Base-by-base conservation (phyloP, 2,888 invertebrate genomes). In the Coleophora deauratella region DNA sequence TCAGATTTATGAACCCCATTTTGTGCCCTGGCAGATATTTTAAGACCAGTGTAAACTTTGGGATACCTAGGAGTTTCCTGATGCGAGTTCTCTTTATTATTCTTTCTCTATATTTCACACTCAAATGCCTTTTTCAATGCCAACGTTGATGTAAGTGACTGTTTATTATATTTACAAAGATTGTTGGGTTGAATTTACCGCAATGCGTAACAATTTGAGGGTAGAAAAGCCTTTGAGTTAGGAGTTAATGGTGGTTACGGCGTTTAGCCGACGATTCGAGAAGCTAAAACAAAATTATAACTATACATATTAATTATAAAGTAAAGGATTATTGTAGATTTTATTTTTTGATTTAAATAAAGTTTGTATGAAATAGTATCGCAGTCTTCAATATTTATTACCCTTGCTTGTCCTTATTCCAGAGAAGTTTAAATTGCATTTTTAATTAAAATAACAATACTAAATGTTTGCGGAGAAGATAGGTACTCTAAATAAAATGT, bases 281-380 rank as follows among this genome's bases (percentile, higher is more conserved):
- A 75, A 66, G 72, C 70, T 75, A 72, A 72, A 76, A 73, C 68
- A 76, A 74, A 68, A 71, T 3, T 72, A 73, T 72, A 71, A 65
- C 73, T 66, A 80, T 79, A 81, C 66, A 70, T 71, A 72, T 63
- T 72, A 69, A 74, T 68, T 72, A 67, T 69, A 66, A 74, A 75
- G 55, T 61, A 65, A 71, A 77, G 71, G 67, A 72, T 71, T 79
- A 79, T 73, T 84, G 84, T 84, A 84, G 80, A 81, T 74, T 84
- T 85, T 85, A 85, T 85, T 85, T 85, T 85, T 85, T 76, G 82
- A 85, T 80, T 84, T 82, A 79, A 85, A 81, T 85, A 85, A 85
- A 85, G 80, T 85, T 85, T 85, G 81, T 85, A 84, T 72, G 66
- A 84, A 84, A 84, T 68, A 65, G 38, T 51, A 42, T 11, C 43